Evolutionary conservation across 2,888 invertebrate species (phyloP).

Genomic region (Formica aserva): DNA sequence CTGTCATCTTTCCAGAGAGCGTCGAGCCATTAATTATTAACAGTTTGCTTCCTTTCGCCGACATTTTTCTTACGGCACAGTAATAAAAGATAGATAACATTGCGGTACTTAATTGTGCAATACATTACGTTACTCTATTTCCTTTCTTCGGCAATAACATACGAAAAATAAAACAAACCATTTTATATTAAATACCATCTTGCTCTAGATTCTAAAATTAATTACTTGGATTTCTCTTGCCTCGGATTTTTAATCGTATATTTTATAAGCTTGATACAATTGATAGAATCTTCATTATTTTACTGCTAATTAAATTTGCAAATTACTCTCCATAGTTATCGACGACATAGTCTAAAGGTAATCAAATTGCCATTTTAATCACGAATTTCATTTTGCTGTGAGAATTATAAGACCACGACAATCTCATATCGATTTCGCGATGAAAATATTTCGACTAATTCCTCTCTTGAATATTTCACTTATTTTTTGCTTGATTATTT

Average conservation of each 20-base stretch:
- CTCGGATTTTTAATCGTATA: background rate
- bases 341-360: conserved; percentile 19
- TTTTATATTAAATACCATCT: background rate
- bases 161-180: background rate
- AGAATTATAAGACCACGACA: conserved; percentile 30
- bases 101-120: background rate
- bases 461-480: conserved; percentile 30
- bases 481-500: conserved; percentile 16
- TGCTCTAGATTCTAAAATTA: background rate
- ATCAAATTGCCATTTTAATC: conserved; percentile 38
- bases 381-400: conserved; percentile 36
- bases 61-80: background rate
- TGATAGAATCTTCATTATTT: background rate
- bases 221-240: conserved; percentile 8
- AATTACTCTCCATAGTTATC: conserved; percentile 27
- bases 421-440: conserved; percentile 12
- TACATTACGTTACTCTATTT: background rate
- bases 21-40: conserved; percentile 38
- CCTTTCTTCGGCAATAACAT: background rate
- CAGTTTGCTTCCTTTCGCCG: conserved; percentile 11
- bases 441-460: conserved; percentile 42
- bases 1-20: background rate
- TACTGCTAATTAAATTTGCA: conserved; percentile 32
- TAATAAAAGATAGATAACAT: conserved; percentile 16
- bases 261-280: background rate